Conservation (phyloP, 2,888 invertebrate genomes). For the Andrena bucephala region DNA sequence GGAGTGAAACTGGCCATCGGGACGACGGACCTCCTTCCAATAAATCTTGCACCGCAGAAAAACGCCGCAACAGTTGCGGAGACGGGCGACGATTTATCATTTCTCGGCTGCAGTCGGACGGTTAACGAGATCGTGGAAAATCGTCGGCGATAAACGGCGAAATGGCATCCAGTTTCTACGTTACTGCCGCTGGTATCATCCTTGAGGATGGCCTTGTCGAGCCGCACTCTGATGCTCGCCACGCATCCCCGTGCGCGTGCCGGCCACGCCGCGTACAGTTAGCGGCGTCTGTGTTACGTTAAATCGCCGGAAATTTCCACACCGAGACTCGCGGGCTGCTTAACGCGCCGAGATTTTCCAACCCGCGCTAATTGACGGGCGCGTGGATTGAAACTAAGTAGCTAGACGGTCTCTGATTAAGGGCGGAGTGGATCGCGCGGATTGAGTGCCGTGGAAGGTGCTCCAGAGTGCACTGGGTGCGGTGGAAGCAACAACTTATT, state of each 20-base stretch:
- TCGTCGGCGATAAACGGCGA: slow-evolving; percentile 45
- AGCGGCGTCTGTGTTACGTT: slow-evolving; percentile 16
- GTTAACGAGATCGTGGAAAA: slow-evolving; percentile 24
- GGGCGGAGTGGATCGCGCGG: no score
- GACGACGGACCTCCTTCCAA: not conserved
- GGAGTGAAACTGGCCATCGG: slow-evolving; percentile 1
- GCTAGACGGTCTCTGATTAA: no score
- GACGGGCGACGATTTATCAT: slow-evolving; percentile 2
- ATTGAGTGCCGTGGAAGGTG: no score
- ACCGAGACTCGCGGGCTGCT: not conserved
- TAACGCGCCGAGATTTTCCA: slow-evolving; percentile 11
- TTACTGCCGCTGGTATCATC: slow-evolving; percentile 64
- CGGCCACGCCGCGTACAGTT: slow-evolving; percentile 39
- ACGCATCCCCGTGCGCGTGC: slow-evolving; percentile 14
- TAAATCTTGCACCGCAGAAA: not conserved
- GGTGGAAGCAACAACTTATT: no score
- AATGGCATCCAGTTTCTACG: slow-evolving; percentile 64
- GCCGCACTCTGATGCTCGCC: slow-evolving; percentile 25
- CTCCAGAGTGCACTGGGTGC: no score
- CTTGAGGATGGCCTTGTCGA: slow-evolving; percentile 73
- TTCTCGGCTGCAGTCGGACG: not conserved
- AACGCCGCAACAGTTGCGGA: not conserved
- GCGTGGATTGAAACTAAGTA: slow-evolving; percentile 3
- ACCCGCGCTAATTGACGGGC: slow-evolving; percentile 15
- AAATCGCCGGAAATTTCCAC: slow-evolving; percentile 42